Percentiles rank a stretch among this genome's conserved stretches.
phyloP scores from a whole-genome alignment of 2,113 vertebrate species.

The Rhombomys opimus region DNA sequence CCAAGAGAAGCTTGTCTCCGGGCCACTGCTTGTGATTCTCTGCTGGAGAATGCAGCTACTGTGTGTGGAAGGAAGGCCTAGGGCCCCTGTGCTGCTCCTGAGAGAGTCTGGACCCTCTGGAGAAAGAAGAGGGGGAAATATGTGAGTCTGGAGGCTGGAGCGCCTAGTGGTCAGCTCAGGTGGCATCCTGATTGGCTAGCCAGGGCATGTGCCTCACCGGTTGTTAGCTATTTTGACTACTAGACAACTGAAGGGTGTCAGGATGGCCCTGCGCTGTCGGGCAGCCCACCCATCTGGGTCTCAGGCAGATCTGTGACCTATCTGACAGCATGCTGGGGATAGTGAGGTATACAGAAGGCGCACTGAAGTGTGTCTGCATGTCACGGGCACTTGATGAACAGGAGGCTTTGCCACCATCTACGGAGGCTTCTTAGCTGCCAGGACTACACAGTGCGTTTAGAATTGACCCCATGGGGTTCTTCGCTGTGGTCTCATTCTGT shows the following conservation, averaged over 20 bases:
- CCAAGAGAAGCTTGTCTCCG: neutral
- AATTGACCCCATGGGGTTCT: neutral
- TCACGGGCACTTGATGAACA: neutral
- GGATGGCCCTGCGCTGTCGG: neutral
- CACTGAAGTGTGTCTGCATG: neutral
- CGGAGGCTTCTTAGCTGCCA: neutral
- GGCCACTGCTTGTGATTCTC: neutral
- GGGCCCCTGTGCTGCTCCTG: neutral
- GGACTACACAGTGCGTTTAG: accelerated
- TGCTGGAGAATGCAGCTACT: neutral
- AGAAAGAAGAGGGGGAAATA: neutral
- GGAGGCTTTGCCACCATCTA: neutral
- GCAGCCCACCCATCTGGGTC: neutral
- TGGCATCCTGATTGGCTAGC: accelerated
- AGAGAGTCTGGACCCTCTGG: neutral
- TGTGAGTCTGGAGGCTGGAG: neutral
- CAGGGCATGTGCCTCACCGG: accelerated
- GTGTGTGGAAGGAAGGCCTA: neutral
- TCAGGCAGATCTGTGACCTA: neutral
- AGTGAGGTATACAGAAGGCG: neutral
- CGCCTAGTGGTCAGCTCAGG: neutral
- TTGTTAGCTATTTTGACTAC: neutral
- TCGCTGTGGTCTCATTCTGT: neutral
- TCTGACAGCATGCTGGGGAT: neutral
- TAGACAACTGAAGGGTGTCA: neutral